Percentiles rank a stretch among this genome's conserved stretches.
These are phyloP conservation scores for Glaucopsyche alexis DNA, from an alignment of 2,888 invertebrate genomes.

Conservation along the genomic window DNA sequence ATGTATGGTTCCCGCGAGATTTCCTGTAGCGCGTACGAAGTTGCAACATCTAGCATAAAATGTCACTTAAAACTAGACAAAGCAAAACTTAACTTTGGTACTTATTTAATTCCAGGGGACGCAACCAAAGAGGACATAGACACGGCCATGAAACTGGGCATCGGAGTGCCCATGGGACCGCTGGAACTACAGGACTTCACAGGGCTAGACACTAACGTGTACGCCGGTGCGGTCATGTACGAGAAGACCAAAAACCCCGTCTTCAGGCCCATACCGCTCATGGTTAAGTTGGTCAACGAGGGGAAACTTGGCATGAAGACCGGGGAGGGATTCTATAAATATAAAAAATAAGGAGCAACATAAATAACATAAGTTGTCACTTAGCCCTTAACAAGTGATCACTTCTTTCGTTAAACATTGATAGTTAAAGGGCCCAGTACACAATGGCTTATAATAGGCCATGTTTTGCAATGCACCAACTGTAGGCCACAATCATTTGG, in stretches of 20 bases:
- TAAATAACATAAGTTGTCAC: too few relatives aligned
- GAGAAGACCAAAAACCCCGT: slow-evolving; percentile 77
- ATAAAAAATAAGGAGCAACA: slow-evolving; percentile 58
- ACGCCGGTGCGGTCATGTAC: slow-evolving; percentile 89
- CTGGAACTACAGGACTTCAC: slow-evolving; percentile 92
- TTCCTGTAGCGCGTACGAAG: too few relatives aligned
- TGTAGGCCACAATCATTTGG: too few relatives aligned
- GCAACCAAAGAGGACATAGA: slow-evolving; percentile 89
- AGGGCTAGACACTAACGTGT: slow-evolving; percentile 89
- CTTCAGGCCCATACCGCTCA: slow-evolving; percentile 77
- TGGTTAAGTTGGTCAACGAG: slow-evolving; percentile 86
- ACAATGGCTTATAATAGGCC: too few relatives aligned
- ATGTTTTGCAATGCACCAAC: too few relatives aligned
- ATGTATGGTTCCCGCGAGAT: too few relatives aligned
- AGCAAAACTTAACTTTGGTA: not conserved
- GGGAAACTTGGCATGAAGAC: slow-evolving; percentile 89
- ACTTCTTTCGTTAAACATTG: too few relatives aligned
- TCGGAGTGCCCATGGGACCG: slow-evolving; percentile 94
- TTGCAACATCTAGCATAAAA: too few relatives aligned
- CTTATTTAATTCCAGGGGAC: slow-evolving; percentile 71
- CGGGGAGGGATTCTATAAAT: slow-evolving; percentile 93
- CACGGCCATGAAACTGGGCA: slow-evolving; percentile 94
- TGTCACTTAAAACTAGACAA: too few relatives aligned
- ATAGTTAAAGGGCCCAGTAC: too few relatives aligned
- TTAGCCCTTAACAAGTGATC: too few relatives aligned